phyloP scores from a whole-genome alignment of 2,113 vertebrate genomes.

The Etia nguti region DNA sequence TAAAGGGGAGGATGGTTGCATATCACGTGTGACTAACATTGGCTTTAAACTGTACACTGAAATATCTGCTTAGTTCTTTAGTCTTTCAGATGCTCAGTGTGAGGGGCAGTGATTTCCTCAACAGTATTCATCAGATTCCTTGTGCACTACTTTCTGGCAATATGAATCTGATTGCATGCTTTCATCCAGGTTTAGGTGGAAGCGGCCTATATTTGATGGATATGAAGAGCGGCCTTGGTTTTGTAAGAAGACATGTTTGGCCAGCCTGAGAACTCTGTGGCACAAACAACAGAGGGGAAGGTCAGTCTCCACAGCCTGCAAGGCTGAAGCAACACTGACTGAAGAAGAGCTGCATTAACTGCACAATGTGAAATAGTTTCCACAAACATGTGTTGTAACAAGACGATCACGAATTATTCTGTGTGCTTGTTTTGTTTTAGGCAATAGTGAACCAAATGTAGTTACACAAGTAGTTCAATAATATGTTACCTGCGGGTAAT shows the following conservation, averaged over 20 bases:
- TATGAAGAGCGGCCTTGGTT: not conserved
- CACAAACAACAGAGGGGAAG: not conserved
- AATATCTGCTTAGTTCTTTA: not conserved
- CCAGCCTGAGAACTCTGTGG: not conserved
- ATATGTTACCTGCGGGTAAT: fast-evolving
- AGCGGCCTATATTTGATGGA: not conserved
- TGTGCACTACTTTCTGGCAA: not conserved
- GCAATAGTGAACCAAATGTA: not conserved
- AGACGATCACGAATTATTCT: fast-evolving
- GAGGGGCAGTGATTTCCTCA: not conserved
- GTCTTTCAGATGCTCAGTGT: not conserved
- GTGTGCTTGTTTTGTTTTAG: not conserved
- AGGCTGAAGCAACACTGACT: not conserved
- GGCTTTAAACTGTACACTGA: not conserved
- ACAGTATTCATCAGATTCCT: not conserved
- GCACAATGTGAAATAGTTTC: not conserved
- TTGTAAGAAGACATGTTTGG: not conserved
- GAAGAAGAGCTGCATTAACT: not conserved
- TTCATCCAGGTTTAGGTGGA: conserved; percentile 14
- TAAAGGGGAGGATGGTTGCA: not conserved
- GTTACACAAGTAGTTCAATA: not conserved
- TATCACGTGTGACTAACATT: not conserved
- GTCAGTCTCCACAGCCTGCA: not conserved
- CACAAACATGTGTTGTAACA: fast-evolving
- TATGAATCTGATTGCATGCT: not conserved